Base-by-base conservation (phyloP, 2,113 vertebrate genomes). In the Procavia capensis region DNA sequence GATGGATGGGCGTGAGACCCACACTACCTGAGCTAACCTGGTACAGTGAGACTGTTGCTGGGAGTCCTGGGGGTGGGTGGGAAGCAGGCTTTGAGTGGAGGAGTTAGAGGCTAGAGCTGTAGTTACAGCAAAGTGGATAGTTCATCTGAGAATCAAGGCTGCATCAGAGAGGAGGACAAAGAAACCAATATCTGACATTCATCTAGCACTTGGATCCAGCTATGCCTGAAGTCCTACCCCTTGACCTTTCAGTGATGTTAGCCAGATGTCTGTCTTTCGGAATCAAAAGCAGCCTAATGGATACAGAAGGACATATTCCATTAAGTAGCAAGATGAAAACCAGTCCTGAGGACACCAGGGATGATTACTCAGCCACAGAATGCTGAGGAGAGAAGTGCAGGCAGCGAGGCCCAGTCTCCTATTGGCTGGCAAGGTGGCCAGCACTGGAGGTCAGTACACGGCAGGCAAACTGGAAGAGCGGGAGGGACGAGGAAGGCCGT, bases 371-470 rank as follows among this genome's bases (percentile, higher is more conserved):
- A 81, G 16, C 5, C 63, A 41, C 34, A 76, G 24, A n/a, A 17
- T 27, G 11, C 74, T 63, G 25, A 74, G 22, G 8, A 22, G 20
- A 24, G 47, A 59, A n/a, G 24, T 50, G n/a, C 43, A 75, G 41
- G 22, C 41, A 45, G 29, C 54, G 64, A 76, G 75, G 43, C 17
- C 41, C 16, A 16, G 36, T 86, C 11, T 34, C 7, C 10, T 50
- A 20, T 13, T 25, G 8, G 22, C 3, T 57, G 16, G 50, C 20
- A 72, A 17, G 1, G 25, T 9, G 9, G 72, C 45, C 64, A 39
- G 43, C 14, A 9, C 22, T 39, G 57, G 13, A n/a, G 24, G 14
- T 16, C 63, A 5, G 2, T 2, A 0, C 1, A 3, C 9, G n/a
- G 29, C 17, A 68, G 36, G 14, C 22, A n/a, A 43, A 10, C 59